Percentiles rank a stretch among this genome's conserved stretches.
Evolutionary conservation across 2,113 vertebrate species (phyloP).

Genomic region (Pteronura brasiliensis): DNA sequence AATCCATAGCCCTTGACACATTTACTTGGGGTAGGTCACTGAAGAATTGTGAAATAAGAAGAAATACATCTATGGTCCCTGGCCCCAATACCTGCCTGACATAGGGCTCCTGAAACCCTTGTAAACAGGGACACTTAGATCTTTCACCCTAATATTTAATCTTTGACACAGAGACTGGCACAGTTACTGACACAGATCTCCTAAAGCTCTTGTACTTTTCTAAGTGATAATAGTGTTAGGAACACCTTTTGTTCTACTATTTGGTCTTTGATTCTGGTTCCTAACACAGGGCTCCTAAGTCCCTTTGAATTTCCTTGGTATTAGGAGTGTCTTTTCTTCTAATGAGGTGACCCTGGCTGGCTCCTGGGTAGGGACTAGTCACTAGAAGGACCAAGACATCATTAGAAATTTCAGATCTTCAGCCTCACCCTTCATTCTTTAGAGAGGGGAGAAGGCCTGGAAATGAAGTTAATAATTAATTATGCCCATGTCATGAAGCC

Average conservation of each 20-base stretch:
- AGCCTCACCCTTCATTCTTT: background rate
- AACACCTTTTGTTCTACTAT: background rate
- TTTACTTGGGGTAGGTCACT: background rate
- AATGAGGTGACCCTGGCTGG: background rate
- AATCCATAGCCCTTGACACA: background rate
- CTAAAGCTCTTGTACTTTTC: background rate
- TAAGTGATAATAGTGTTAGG: background rate
- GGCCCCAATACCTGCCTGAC: background rate
- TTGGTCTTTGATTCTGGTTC: background rate
- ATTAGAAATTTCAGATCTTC: background rate
- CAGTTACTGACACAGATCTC: background rate
- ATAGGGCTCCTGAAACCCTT: background rate
- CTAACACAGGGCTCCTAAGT: background rate
- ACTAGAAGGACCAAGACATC: background rate
- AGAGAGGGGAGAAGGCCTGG: background rate
- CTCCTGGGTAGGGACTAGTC: background rate
- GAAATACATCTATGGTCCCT: background rate
- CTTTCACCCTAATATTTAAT: background rate
- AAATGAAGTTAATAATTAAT: background rate
- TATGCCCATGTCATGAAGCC: background rate
- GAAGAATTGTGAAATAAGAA: background rate
- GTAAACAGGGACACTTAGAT: background rate
- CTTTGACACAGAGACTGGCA: background rate
- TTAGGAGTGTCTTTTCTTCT: background rate
- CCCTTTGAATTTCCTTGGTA: background rate